Conservation (phyloP, 2,113 vertebrate species). For the Dinomys branickii region DNA sequence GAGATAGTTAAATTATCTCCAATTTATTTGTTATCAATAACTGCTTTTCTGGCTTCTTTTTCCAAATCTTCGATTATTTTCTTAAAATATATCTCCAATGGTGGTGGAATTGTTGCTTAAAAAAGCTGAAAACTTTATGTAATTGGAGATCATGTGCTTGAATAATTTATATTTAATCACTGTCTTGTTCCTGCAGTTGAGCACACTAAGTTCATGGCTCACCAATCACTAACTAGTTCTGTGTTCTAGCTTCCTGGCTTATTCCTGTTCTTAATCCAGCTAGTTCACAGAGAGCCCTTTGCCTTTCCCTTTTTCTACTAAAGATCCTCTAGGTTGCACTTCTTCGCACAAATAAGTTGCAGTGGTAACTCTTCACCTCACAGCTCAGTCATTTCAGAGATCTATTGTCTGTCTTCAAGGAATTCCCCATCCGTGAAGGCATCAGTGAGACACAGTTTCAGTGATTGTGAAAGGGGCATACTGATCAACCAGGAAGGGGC, state of each 20-base stretch:
- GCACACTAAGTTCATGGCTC: background rate
- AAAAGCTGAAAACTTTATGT: background rate
- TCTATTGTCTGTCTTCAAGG: constrained; percentile 64
- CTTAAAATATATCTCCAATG: background rate
- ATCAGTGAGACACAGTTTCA: constrained; percentile 63
- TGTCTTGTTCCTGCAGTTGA: background rate
- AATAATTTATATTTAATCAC: constrained; percentile 53
- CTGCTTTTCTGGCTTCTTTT: background rate
- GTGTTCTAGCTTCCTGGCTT: background rate
- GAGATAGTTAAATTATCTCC: background rate
- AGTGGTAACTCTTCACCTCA: background rate
- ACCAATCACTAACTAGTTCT: background rate
- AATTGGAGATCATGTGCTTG: background rate
- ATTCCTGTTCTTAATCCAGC: background rate
- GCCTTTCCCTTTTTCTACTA: background rate
- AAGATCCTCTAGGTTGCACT: background rate
- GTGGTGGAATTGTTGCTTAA: background rate
- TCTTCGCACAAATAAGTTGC: constrained; percentile 25
- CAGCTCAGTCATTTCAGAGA: background rate
- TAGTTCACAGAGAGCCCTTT: background rate
- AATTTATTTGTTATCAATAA: constrained; percentile 6
- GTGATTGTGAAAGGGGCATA: constrained; percentile 79
- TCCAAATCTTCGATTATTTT: constrained; percentile 35
- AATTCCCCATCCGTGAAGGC: constrained; percentile 78
- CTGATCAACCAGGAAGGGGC: constrained; percentile 77